Conservation (phyloP, 2,797 vertebrate species). For the Anniella stebbinsi region DNA sequence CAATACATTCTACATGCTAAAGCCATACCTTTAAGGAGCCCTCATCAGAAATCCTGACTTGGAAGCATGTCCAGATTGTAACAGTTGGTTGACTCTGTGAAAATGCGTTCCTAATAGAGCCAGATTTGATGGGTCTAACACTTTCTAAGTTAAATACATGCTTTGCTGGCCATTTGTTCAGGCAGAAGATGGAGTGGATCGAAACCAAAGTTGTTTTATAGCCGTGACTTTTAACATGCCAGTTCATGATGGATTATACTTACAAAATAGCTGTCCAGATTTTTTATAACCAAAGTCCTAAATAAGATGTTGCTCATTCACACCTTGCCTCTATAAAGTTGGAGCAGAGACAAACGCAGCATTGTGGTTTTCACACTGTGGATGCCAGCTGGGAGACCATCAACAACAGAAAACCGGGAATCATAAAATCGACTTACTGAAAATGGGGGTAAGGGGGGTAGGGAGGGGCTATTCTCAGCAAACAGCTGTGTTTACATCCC, state of each 20-base stretch:
- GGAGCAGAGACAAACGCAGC: neutral
- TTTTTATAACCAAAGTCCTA: constrained; percentile 10
- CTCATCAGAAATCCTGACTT: neutral
- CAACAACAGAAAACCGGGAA: constrained; percentile 7
- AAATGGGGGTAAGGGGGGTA: neutral
- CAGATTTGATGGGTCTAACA: neutral
- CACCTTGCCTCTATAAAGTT: constrained; percentile 5
- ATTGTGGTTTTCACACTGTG: neutral
- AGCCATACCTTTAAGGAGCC: neutral
- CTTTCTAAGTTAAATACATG: neutral
- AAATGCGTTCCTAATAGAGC: constrained; percentile 16
- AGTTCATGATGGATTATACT: neutral
- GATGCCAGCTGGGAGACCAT: neutral
- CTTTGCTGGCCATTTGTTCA: neutral
- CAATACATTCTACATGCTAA: neutral
- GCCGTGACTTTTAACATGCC: neutral
- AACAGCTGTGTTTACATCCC: neutral
- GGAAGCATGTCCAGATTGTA: neutral
- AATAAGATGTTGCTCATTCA: constrained; percentile 1
- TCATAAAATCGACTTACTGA: constrained; percentile 25
- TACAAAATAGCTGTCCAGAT: neutral
- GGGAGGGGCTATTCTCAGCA: neutral
- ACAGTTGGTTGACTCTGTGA: neutral
- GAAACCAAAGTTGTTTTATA: constrained; percentile 22
- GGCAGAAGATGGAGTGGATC: no score